Evolutionary conservation across 2,797 vertebrate genomes (phyloP).

Genomic region (Avahi laniger): DNA sequence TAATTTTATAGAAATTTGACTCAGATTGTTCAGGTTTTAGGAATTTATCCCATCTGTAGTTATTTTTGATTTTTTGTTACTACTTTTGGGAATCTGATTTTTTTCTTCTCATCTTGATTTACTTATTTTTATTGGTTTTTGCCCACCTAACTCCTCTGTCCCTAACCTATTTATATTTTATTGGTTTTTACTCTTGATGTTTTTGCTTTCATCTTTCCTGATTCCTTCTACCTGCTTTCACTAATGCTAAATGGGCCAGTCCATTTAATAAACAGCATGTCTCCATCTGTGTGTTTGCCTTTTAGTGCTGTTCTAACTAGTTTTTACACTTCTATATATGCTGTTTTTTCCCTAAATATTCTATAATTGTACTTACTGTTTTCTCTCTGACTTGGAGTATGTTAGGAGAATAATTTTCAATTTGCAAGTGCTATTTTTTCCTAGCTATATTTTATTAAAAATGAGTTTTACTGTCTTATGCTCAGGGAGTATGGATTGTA

Average conservation of each 20-base stretch:
- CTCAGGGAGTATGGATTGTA: not conserved
- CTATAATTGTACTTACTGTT: not conserved
- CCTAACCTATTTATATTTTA: not conserved
- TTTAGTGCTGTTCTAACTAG: not conserved
- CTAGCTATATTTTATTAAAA: not conserved
- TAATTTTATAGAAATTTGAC: not conserved
- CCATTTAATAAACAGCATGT: not conserved
- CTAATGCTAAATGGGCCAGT: not conserved
- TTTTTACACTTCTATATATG: not conserved
- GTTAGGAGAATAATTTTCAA: not conserved
- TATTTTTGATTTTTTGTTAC: not conserved
- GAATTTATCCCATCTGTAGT: not conserved
- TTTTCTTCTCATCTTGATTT: not conserved
- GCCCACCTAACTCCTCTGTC: rapidly evolving
- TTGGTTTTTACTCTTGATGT: not conserved
- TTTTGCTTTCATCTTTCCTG: slow-evolving; percentile 14
- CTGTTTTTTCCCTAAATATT: not conserved
- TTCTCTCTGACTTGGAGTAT: not conserved
- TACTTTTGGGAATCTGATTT: not conserved
- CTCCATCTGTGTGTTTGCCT: not conserved
- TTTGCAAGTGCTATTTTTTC: not conserved
- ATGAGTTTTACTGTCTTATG: not conserved
- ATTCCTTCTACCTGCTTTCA: not conserved
- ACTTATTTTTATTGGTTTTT: not conserved
- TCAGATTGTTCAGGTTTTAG: not conserved